Evolutionary conservation across 1,140 invertebrate species (phyloP).

Genomic region (Zaprionus nigranus): DNA sequence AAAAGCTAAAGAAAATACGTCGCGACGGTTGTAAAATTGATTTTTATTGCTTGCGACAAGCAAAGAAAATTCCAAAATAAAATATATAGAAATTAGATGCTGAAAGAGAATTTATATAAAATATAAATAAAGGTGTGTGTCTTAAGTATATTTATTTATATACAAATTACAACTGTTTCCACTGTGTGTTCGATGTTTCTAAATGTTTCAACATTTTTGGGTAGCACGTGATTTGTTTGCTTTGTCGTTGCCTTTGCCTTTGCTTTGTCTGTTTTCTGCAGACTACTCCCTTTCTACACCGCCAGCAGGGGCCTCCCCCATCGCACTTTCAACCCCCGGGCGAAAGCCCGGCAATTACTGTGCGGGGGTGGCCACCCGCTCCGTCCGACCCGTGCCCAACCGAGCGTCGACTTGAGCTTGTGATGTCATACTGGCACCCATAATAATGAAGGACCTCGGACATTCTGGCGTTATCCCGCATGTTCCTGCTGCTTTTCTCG

Average conservation of each 20-base stretch:
- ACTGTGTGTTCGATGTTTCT: conserved; percentile 5
- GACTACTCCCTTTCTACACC: conserved; percentile 5
- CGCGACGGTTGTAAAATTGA: conserved; percentile 75
- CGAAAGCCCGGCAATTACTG: conserved; percentile 65
- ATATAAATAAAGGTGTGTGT: conserved; percentile 41
- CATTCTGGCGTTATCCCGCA: conserved; percentile 56
- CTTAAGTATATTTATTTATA: conserved; percentile 8
- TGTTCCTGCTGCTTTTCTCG: not conserved
- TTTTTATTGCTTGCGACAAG: conserved; percentile 69
- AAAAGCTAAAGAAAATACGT: conserved; percentile 52
- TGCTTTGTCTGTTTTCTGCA: conserved; percentile 43
- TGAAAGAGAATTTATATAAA: conserved; percentile 17
- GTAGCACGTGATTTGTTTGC: conserved; percentile 69
- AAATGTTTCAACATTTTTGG: conserved; percentile 47
- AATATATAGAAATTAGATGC: conserved; percentile 19
- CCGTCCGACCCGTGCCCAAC: conserved; percentile 1
- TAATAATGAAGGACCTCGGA: conserved; percentile 72
- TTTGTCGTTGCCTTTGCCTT: conserved; percentile 46
- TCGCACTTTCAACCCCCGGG: conserved; percentile 43
- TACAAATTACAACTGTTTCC: conserved; percentile 13
- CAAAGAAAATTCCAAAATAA: conserved; percentile 47
- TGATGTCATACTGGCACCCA: conserved; percentile 70
- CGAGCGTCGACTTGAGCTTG: conserved; percentile 37
- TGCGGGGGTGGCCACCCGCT: conserved; percentile 24
- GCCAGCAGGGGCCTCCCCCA: conserved; percentile 24